Base-by-base conservation (phyloP, 2,797 vertebrate genomes). In the Malacoraja senta region DNA sequence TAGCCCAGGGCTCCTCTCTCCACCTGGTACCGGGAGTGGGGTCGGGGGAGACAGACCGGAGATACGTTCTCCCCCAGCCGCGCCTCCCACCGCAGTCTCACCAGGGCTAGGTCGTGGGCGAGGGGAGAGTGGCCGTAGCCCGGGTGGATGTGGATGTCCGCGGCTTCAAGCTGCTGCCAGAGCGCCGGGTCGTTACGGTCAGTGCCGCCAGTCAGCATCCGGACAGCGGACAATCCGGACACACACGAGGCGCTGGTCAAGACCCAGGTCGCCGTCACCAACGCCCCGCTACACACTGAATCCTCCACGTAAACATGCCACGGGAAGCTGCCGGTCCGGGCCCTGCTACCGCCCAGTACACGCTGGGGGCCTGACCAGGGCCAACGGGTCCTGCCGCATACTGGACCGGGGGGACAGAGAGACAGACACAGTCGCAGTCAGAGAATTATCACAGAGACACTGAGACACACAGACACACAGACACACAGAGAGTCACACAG, bases 191-290 rank as follows among this genome's bases (percentile, higher is more conserved):
- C n/a, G 6, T 7, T 53, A 1, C 24, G 2, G 68, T 74, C 35
- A 0, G 38, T 15, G 0, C 58, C 90, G 0, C 90, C 90, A 0
- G 90, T 71, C 6, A 72, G n/a, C 71, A 92, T 53, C 6, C 35
- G 90, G 44, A 44, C 44, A 44, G 44, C 44, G 44, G 44, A 44
- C 44, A 44, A 44, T 44, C 44, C 44, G 44, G 44, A 2, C 90
- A 92, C 90, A 10, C 90, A 92, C 0, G 90, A 29, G 65, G 90
- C 90, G 35, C 90, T 92, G 35, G 68, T 92, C 35, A 92, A 38
- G 3, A 92, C 35, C 90, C 90, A 92, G 10, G 1, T 32, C 21
- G 74, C 90, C 0, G 90, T 1, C 0, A 92, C 0, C 3, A 92
- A 71, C 1, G 90, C 90, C 13, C 90, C 90, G 10, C 90, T 71